phyloP scores from a whole-genome alignment of 2,797 vertebrate genomes.

The Fistularia tabacaria region DNA sequence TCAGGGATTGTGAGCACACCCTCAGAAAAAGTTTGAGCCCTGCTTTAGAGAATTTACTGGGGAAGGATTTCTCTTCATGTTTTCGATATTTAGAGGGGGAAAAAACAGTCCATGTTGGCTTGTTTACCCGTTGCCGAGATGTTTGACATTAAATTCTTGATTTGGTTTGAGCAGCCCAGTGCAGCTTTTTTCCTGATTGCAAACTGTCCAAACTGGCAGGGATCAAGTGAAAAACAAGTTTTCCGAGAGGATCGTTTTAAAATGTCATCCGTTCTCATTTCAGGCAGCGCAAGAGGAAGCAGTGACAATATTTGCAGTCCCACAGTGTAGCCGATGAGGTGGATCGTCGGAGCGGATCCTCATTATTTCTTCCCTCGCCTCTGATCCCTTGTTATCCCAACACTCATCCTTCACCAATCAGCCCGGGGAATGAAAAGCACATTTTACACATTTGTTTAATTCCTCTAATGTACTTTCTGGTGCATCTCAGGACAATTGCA shows the following conservation, averaged over 20 bases:
- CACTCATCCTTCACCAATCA: slow-evolving; percentile 45
- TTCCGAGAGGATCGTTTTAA: slow-evolving; percentile 3
- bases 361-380: slow-evolving; percentile 46
- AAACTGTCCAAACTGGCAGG: too few relatives aligned
- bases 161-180: background rate
- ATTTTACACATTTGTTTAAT: slow-evolving; percentile 50
- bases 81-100: too few relatives aligned
- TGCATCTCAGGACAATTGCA: slow-evolving; percentile 33
- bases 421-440: slow-evolving; percentile 38
- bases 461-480: slow-evolving; percentile 39
- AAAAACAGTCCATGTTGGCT: slow-evolving; percentile 1
- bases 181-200: background rate
- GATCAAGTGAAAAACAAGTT: slow-evolving; percentile 3
- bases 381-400: slow-evolving; percentile 60
- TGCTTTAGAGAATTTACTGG: too few relatives aligned
- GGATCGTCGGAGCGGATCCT: slow-evolving; percentile 36
- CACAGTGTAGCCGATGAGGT: slow-evolving; percentile 22
- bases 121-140: too few relatives aligned
- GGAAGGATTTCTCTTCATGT: too few relatives aligned
- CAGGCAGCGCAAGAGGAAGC: slow-evolving; percentile 1
- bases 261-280: slow-evolving; percentile 6
- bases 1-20: too few relatives aligned
- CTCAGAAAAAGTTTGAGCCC: too few relatives aligned
- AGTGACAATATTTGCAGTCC: slow-evolving; percentile 9
- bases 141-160: background rate